phyloP scores from a whole-genome alignment of 2,113 vertebrate species.

The Irena cyanogastra region DNA sequence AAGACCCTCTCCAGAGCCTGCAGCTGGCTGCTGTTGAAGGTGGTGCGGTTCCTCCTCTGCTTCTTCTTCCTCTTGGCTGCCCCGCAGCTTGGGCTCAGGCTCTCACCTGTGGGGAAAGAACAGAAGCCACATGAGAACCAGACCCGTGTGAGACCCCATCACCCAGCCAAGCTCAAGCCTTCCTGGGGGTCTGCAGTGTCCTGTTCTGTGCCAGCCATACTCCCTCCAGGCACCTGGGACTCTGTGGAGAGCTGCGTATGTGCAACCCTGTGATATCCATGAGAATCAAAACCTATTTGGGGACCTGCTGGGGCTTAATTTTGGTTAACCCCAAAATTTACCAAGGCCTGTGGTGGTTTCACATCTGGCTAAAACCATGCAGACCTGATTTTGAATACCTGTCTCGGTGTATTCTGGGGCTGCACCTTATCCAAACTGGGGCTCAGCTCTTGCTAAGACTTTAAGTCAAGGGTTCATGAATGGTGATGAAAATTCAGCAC shows the following conservation, averaged over 20 bases:
- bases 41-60: slow-evolving; percentile 82
- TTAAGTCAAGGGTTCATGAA: not conserved
- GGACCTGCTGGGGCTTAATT: not conserved
- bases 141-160: accelerated
- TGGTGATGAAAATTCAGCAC: not conserved
- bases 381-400: not conserved
- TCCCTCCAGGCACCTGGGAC: not conserved
- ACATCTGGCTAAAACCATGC: not conserved
- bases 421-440: not conserved
- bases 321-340: not conserved
- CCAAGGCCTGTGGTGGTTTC: not conserved
- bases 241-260: accelerated
- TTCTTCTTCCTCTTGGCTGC: slow-evolving; percentile 78
- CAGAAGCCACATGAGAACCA: not conserved
- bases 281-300: not conserved
- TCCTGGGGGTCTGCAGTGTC: not conserved
- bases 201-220: not conserved
- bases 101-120: slow-evolving; percentile 51
- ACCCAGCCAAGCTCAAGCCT: not conserved
- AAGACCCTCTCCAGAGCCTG: slow-evolving; percentile 83
- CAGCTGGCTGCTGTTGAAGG: slow-evolving; percentile 83
- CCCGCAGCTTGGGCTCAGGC: slow-evolving; percentile 56
- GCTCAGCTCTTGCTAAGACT: not conserved
- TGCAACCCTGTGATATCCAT: not conserved
- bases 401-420: not conserved